These are phyloP conservation scores for Leptosomus discolor DNA, from an alignment of 2,113 vertebrate genomes.

Conservation along the genomic window DNA sequence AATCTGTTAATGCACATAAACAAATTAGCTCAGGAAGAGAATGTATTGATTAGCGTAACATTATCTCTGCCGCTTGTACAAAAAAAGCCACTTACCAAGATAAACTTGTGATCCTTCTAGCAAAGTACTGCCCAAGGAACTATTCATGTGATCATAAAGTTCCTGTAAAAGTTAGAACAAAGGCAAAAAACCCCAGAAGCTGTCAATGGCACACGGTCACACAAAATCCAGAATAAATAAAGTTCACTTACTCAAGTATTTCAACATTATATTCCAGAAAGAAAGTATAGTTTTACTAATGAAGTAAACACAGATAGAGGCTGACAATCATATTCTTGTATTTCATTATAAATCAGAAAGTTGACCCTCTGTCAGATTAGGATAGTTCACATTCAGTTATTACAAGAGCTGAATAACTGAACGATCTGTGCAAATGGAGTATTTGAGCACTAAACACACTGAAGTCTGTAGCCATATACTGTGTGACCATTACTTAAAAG, in stretches of 20 bases:
- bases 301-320: background rate
- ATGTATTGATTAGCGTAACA: background rate
- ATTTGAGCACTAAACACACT: background rate
- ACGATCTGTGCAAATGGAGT: background rate
- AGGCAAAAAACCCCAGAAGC: background rate
- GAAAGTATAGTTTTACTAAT: background rate
- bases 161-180: slow-evolving; percentile 76
- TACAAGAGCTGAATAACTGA: background rate
- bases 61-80: background rate
- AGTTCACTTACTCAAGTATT: background rate
- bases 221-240: background rate
- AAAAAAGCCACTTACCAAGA: slow-evolving; percentile 80
- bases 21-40: background rate
- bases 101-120: slow-evolving; percentile 93
- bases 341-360: background rate
- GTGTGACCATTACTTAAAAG: background rate
- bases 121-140: slow-evolving; percentile 81
- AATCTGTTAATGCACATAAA: background rate
- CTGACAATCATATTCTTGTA: background rate
- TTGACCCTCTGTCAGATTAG: background rate
- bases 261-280: background rate
- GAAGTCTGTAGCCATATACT: background rate
- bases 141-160: slow-evolving; percentile 97
- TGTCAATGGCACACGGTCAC: background rate
- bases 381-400: background rate